Base-by-base conservation (phyloP, 2,113 vertebrate genomes). In the Vulpes lagopus region DNA sequence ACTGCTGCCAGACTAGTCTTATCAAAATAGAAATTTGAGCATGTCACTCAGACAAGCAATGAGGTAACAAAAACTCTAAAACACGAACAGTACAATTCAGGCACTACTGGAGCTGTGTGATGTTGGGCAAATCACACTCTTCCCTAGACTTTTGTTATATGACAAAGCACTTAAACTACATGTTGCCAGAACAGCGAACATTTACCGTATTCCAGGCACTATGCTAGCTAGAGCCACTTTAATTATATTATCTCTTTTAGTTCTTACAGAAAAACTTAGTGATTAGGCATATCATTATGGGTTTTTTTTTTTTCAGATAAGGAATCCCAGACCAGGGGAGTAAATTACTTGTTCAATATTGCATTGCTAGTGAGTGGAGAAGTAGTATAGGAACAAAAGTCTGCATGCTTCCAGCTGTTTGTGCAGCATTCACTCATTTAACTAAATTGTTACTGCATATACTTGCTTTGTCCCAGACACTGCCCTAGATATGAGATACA, bases 41-140 rank as follows among this genome's bases (percentile, higher is more conserved):
- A 8, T 12, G 27, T 55, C 38, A 51, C 59, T 30, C 43, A 38
- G 57, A 95, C 25, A n/a, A 80, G 51, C 83, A 60, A 65, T 30
- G 60, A 89, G 6, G 22, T 35, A 62, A 38, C 20, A 38, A 59
- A 60, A 27, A 49, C 60, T 89, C n/a, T 11, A 32, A 27, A 32
- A 9, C 49, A 15, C 30, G 62, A 9, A 74, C 12, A 53, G 22
- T 15, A 53, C 30, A 30, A 14, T 12, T 23, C 51, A 25, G 64
- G 6, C 16, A 53, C 22, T 38, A 20, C 8, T 3, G 9, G 19
- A 20, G 43, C 6, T 51, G 0, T 4, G 8, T 30, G 64, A 62
- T 81, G 1, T 11, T 30, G 8, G 57, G 10, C 7, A 85, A 76
- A n/a, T 10, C 30, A 5, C 0, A 2, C 10, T 7, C 2, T 60